These are phyloP conservation scores for Blera fallax DNA, from an alignment of 2,888 invertebrate species.

Conservation along the genomic window DNA sequence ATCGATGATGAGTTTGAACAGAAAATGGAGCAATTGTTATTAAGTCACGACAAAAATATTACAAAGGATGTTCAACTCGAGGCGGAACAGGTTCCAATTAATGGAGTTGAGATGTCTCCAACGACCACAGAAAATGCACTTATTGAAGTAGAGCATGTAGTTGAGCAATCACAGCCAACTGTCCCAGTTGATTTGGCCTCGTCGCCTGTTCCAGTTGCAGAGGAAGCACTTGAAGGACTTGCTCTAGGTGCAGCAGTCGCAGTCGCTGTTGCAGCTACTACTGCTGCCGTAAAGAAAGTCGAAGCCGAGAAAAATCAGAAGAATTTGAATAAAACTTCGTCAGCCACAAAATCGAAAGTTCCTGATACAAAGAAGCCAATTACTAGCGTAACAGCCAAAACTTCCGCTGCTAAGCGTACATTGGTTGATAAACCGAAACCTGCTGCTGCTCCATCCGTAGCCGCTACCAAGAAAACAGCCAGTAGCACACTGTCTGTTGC, in stretches of 20 bases:
- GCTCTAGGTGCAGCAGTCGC: slow-evolving; percentile 40
- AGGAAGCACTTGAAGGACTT: slow-evolving; percentile 29
- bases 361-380: slow-evolving; percentile 64
- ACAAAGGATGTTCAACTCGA: slow-evolving; percentile 49
- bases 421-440: slow-evolving; percentile 48
- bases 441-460: slow-evolving; percentile 26
- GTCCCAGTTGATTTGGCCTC: slow-evolving; percentile 13
- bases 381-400: slow-evolving; percentile 28
- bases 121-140: background rate
- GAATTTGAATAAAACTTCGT: slow-evolving; percentile 66
- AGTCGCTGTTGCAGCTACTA: slow-evolving; percentile 35
- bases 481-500: slow-evolving; percentile 40
- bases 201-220: slow-evolving; percentile 26
- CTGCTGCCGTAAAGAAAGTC: slow-evolving; percentile 51
- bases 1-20: slow-evolving; percentile 38
- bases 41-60: slow-evolving; percentile 50
- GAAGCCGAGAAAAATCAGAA: slow-evolving; percentile 68
- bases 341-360: slow-evolving; percentile 69
- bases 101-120: slow-evolving; percentile 58
- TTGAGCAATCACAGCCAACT: slow-evolving; percentile 1
- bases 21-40: slow-evolving; percentile 50
- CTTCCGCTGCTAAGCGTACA: slow-evolving; percentile 53
- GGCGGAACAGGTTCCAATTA: slow-evolving; percentile 31
- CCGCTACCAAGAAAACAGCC: slow-evolving; percentile 45
- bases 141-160: slow-evolving; percentile 1